Evolutionary conservation across 2,113 vertebrate species (phyloP).

Genomic region (Hylia prasina): DNA sequence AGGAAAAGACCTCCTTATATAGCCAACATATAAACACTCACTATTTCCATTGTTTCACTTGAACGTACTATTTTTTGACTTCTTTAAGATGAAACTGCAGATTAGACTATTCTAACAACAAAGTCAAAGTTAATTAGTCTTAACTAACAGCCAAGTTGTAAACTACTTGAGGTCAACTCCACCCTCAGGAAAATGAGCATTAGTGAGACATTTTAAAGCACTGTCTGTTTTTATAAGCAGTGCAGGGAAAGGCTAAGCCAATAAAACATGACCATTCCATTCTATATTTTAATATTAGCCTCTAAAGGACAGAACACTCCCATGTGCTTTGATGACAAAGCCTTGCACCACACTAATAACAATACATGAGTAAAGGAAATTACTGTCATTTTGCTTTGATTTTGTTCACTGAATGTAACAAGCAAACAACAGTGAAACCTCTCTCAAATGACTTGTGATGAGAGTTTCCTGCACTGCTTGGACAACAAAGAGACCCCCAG

Average conservation of each 20-base stretch:
- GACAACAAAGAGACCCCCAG: not conserved
- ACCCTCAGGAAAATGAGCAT: constrained; percentile 75
- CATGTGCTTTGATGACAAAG: constrained; percentile 70
- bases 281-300: constrained; percentile 80
- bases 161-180: constrained; percentile 73
- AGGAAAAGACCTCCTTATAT: constrained; percentile 1
- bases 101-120: constrained; percentile 70
- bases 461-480: not conserved
- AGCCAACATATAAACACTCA: not conserved
- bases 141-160: constrained; percentile 74
- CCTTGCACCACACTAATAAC: constrained; percentile 65
- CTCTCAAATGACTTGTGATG: not conserved
- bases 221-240: constrained; percentile 84
- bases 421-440: constrained; percentile 54
- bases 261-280: constrained; percentile 78
- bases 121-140: constrained; percentile 80
- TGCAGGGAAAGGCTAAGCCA: constrained; percentile 81
- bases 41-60: constrained; percentile 3
- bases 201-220: constrained; percentile 78
- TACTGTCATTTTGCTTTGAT: constrained; percentile 67
- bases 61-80: constrained; percentile 37
- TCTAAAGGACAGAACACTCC: constrained; percentile 72
- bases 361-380: constrained; percentile 65
- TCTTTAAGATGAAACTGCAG: constrained; percentile 67
- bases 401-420: constrained; percentile 38